phyloP scores from a whole-genome alignment of 2,113 vertebrate genomes.

The Notarius lentiginosus region DNA sequence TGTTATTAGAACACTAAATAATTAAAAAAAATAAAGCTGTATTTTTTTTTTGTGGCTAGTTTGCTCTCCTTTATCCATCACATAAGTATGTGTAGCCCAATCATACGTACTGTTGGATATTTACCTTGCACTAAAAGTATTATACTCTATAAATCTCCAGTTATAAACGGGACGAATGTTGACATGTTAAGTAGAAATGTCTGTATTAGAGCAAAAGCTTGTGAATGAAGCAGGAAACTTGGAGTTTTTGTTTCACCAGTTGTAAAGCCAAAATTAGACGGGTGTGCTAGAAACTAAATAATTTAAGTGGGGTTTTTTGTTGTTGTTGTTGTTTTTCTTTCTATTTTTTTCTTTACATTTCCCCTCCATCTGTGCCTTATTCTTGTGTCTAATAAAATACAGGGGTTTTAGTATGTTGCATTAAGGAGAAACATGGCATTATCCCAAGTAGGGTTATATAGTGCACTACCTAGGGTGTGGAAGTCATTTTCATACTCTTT shows the following conservation, averaged over 20 bases:
- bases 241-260: conserved; percentile 47
- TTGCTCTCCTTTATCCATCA: neutral
- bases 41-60: conserved; percentile 23
- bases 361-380: conserved; percentile 77
- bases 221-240: conserved; percentile 33
- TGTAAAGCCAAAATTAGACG: conserved; percentile 65
- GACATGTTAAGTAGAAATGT: conserved; percentile 41
- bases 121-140: conserved; percentile 57
- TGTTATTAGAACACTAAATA: conserved; percentile 48
- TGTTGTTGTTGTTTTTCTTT: conserved; percentile 19
- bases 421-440: conserved; percentile 49
- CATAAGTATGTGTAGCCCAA: conserved; percentile 25
- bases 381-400: conserved; percentile 62
- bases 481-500: neutral
- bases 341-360: conserved; percentile 31
- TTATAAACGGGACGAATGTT: conserved; percentile 28
- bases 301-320: neutral
- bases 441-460: conserved; percentile 37
- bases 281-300: conserved; percentile 17
- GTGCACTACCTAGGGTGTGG: neutral
- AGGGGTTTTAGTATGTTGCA: conserved; percentile 40
- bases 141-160: conserved; percentile 40
- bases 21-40: conserved; percentile 34
- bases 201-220: conserved; percentile 39
- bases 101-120: conserved; percentile 49